phyloP scores from a whole-genome alignment of 2,888 invertebrate species.

The Nemotelus pantherinus region DNA sequence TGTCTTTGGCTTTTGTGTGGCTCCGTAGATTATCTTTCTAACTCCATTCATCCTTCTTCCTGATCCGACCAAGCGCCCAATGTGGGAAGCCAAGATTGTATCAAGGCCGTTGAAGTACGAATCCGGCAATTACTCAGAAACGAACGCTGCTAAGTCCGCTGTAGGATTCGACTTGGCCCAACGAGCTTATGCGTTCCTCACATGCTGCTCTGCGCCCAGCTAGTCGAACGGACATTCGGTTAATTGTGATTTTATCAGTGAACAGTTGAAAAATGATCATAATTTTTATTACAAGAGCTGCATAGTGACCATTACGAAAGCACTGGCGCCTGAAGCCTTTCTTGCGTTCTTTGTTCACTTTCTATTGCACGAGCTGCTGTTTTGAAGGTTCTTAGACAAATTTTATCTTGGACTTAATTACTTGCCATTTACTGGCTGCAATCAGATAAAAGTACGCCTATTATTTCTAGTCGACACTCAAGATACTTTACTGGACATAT shows the following conservation, averaged over 20 bases:
- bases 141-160: not conserved
- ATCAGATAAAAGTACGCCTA: slow-evolving; percentile 13
- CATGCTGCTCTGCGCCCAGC: not conserved
- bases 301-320: slow-evolving; percentile 12
- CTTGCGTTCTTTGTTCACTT: not conserved
- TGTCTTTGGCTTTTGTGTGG: too few species aligned
- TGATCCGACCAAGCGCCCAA: not conserved
- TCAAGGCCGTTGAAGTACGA: slow-evolving; percentile 5
- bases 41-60: not conserved
- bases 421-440: not conserved
- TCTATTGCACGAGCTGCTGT: not conserved
- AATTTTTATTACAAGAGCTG: slow-evolving; percentile 32
- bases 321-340: not conserved
- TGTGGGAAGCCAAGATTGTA: slow-evolving; percentile 26
- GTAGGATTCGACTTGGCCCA: not conserved
- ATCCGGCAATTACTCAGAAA: slow-evolving; percentile 32
- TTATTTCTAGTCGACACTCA: slow-evolving; percentile 5
- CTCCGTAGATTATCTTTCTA: not conserved
- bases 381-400: slow-evolving; percentile 15
- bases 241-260: slow-evolving; percentile 42
- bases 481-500: slow-evolving; percentile 2
- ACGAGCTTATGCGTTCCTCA: not conserved
- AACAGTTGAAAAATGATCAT: slow-evolving; percentile 29
- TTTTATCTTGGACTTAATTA: not conserved
- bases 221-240: slow-evolving; percentile 18